Conservation (phyloP, 2,797 vertebrate genomes). For the Halcyon chelicuti region DNA sequence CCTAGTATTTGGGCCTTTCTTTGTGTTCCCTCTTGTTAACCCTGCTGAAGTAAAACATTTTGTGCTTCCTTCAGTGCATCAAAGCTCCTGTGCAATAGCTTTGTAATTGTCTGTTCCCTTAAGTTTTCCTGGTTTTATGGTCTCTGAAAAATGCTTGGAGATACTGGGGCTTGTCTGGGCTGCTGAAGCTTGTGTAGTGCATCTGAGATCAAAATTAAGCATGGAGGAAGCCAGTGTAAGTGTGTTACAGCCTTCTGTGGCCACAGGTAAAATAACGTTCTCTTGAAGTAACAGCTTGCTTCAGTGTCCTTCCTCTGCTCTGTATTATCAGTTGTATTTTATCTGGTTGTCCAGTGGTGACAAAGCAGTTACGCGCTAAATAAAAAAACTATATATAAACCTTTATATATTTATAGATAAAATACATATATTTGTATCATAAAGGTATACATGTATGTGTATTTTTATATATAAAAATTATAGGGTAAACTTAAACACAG, state of each 20-base stretch:
- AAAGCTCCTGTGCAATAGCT: neutral
- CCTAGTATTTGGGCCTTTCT: neutral
- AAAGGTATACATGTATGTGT: neutral
- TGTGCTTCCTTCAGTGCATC: neutral
- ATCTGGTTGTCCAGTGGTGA: neutral
- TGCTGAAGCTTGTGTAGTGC: neutral
- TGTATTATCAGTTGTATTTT: neutral
- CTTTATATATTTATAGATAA: neutral
- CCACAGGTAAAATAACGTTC: neutral
- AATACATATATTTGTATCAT: neutral
- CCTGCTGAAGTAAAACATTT: neutral
- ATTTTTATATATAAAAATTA: neutral
- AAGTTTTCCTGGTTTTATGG: neutral
- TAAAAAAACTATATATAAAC: neutral
- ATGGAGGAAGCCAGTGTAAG: neutral
- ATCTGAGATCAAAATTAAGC: neutral
- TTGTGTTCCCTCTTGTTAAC: neutral
- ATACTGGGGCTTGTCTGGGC: neutral
- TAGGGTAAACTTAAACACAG: neutral
- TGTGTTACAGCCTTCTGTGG: neutral
- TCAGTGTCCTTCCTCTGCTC: neutral
- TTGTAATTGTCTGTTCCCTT: neutral
- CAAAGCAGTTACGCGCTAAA: neutral
- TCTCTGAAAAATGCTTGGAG: neutral
- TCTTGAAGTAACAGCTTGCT: neutral